Conservation (phyloP, 2,797 vertebrate species). For the Stomatorhinus walkeri region DNA sequence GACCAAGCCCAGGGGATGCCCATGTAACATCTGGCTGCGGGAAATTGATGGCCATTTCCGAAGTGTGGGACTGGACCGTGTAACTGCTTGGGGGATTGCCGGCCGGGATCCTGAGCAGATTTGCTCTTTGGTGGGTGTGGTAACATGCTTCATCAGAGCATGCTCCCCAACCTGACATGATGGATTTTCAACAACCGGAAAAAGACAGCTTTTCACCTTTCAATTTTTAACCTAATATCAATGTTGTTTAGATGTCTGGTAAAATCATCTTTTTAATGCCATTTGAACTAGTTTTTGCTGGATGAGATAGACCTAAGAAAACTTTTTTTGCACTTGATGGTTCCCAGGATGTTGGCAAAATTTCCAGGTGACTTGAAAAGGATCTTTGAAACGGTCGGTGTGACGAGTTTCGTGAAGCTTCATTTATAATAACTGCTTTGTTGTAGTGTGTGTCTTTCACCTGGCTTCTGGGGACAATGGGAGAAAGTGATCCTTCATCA, state of each 20-base stretch:
- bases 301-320: neutral
- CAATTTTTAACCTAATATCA: neutral
- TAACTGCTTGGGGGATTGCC: neutral
- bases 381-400: neutral
- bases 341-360: neutral
- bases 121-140: neutral
- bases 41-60: neutral
- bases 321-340: neutral
- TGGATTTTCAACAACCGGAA: neutral
- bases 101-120: neutral
- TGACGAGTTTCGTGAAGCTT: neutral
- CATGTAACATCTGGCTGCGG: neutral
- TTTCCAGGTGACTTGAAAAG: neutral
- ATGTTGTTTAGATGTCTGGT: neutral
- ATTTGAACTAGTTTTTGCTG: neutral
- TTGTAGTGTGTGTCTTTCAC: neutral
- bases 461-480: neutral
- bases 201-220: neutral
- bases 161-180: neutral
- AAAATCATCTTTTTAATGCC: neutral
- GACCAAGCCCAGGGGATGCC: neutral
- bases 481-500: neutral
- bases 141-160: neutral
- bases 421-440: neutral
- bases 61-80: neutral